phyloP scores from a whole-genome alignment of 2,113 vertebrate genomes.

The Nasalis larvatus region DNA sequence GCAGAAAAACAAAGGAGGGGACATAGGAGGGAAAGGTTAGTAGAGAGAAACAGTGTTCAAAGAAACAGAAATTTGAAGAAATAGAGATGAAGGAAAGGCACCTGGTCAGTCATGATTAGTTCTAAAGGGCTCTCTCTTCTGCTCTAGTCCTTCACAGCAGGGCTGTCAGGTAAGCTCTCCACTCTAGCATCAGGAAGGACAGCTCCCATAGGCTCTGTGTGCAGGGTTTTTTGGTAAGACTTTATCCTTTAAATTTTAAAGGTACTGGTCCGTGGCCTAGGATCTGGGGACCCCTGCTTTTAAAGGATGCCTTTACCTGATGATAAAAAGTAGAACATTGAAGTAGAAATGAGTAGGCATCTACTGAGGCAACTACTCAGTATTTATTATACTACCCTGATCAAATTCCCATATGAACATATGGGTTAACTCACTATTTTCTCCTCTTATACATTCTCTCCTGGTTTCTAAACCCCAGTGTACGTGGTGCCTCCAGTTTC shows the following conservation, averaged over 20 bases:
- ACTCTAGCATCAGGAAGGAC: not conserved
- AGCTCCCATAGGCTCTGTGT: too few relatives aligned
- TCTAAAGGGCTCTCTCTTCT: not conserved
- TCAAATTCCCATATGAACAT: not conserved
- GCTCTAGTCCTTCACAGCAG: too few relatives aligned
- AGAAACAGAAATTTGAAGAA: not conserved
- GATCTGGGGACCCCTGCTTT: too few relatives aligned
- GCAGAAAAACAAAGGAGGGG: not conserved
- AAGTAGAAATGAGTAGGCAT: too few relatives aligned
- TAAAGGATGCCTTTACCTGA: not conserved
- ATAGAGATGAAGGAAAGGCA: not conserved
- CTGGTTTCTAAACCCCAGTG: not conserved
- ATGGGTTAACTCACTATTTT: not conserved
- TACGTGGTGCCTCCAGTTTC: not conserved
- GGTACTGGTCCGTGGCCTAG: rapidly evolving
- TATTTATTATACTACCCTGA: not conserved
- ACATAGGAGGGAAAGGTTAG: rapidly evolving
- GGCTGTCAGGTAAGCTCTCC: not conserved
- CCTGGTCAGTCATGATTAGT: not conserved
- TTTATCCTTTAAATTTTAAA: not conserved
- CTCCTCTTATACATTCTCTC: not conserved
- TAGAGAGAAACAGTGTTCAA: not conserved
- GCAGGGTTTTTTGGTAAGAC: not conserved
- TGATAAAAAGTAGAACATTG: not conserved
- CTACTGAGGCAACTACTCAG: not conserved